These are phyloP conservation scores for Dissostichus mawsoni DNA, from an alignment of 2,113 vertebrate genomes.

Conservation along the genomic window DNA sequence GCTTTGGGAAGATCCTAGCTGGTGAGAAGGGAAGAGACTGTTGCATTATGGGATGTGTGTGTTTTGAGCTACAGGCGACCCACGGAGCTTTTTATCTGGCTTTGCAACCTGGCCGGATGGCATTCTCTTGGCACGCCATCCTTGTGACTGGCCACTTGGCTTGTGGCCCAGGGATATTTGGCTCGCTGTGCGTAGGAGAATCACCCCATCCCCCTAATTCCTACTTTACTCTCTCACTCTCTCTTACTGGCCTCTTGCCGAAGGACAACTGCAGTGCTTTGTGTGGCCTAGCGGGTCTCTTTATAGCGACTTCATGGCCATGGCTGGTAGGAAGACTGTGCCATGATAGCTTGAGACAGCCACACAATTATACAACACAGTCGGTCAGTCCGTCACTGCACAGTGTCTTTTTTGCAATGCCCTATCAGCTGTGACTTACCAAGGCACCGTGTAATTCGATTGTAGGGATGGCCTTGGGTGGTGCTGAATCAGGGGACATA, in stretches of 20 bases:
- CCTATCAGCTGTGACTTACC: slow-evolving; percentile 71
- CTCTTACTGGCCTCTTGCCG: slow-evolving; percentile 68
- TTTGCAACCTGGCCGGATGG: slow-evolving; percentile 74
- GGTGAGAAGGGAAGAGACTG: slow-evolving; percentile 24
- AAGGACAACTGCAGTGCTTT: slow-evolving; percentile 75
- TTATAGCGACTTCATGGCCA: slow-evolving; percentile 57
- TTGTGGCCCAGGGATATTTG: slow-evolving; percentile 73
- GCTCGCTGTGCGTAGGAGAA: slow-evolving; percentile 57
- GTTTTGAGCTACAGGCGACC: slow-evolving; percentile 51
- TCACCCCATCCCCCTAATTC: slow-evolving; percentile 65
- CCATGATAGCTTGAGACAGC: slow-evolving; percentile 61
- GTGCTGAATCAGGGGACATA: slow-evolving; percentile 67
- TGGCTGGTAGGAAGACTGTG: slow-evolving; percentile 53
- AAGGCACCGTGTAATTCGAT: slow-evolving; percentile 69
- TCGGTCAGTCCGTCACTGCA: slow-evolving; percentile 45
- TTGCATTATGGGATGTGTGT: slow-evolving; percentile 55
- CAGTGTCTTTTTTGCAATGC: slow-evolving; percentile 64
- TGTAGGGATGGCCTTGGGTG: slow-evolving; percentile 74
- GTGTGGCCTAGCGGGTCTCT: slow-evolving; percentile 64
- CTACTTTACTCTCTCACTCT: slow-evolving; percentile 49
- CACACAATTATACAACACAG: slow-evolving; percentile 54
- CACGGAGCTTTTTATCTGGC: slow-evolving; percentile 73
- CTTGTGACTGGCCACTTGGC: slow-evolving; percentile 69
- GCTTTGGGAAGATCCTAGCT: slow-evolving; percentile 15
- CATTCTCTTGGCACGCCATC: slow-evolving; percentile 64